Evolutionary conservation across 2,797 vertebrate species (phyloP).

Genomic region (Leptatherina wallacei): DNA sequence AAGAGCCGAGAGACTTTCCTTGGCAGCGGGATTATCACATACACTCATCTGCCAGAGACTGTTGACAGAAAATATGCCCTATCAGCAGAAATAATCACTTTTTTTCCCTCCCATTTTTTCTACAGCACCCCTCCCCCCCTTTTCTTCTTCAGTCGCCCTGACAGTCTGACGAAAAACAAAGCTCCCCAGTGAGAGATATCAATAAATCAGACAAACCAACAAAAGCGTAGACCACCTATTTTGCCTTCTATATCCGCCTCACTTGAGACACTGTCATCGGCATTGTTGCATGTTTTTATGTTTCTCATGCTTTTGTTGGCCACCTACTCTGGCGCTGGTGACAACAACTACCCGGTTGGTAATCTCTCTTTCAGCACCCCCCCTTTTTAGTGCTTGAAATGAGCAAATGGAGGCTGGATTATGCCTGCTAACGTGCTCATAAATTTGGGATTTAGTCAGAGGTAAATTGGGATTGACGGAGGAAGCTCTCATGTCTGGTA

Average conservation of each 20-base stretch:
- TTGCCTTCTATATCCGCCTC: slow-evolving; percentile 48
- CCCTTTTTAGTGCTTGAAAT: slow-evolving; percentile 61
- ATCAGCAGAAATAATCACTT: slow-evolving; percentile 80
- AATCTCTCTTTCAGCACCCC: slow-evolving; percentile 72
- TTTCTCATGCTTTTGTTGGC: slow-evolving; percentile 58
- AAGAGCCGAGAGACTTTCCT: slow-evolving; percentile 72
- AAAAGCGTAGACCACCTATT: slow-evolving; percentile 75
- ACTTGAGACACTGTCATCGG: slow-evolving; percentile 30
- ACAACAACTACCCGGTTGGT: slow-evolving; percentile 78
- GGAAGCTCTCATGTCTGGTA: slow-evolving; percentile 49
- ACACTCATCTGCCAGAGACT: slow-evolving; percentile 79
- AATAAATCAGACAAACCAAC: slow-evolving; percentile 78
- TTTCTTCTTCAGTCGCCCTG: slow-evolving; percentile 37
- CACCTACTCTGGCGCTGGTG: slow-evolving; percentile 65
- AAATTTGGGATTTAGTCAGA: slow-evolving; percentile 70
- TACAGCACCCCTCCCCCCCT: slow-evolving; percentile 6
- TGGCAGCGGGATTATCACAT: slow-evolving; percentile 77
- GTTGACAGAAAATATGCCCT: slow-evolving; percentile 81
- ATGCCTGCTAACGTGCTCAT: slow-evolving; percentile 80
- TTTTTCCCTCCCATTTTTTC: slow-evolving; percentile 7
- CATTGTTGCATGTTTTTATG: slow-evolving; percentile 45
- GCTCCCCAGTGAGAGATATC: slow-evolving; percentile 74
- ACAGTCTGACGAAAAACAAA: slow-evolving; percentile 77
- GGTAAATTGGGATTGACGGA: slow-evolving; percentile 75
- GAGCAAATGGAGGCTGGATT: slow-evolving; percentile 77